Evolutionary conservation across 2,888 invertebrate species (phyloP).

Genomic region (Perizoma affinitatum): DNA sequence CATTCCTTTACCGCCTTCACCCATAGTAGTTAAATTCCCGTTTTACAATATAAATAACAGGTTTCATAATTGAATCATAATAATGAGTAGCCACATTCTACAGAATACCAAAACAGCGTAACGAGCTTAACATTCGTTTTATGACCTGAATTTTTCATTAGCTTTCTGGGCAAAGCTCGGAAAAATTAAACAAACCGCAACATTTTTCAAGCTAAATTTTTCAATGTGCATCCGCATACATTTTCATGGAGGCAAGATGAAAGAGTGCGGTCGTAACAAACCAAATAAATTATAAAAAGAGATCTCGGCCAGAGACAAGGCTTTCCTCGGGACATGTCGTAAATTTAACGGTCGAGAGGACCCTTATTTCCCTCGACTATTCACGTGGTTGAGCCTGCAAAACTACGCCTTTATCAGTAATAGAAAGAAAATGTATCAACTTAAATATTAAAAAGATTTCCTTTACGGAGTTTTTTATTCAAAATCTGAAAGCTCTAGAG

Average conservation of each 20-base stretch:
- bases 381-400: constrained; percentile 70
- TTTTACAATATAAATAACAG: constrained; percentile 10
- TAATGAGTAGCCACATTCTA: constrained; percentile 24
- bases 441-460: constrained; percentile 47
- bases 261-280: constrained; percentile 68
- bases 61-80: constrained; percentile 22
- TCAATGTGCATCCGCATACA: constrained; percentile 55
- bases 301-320: constrained; percentile 71
- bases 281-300: constrained; percentile 82
- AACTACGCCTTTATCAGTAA: constrained; percentile 71
- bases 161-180: constrained; percentile 13
- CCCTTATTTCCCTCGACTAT: constrained; percentile 77
- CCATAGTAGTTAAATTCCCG: constrained; percentile 2
- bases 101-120: constrained; percentile 15
- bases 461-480: not conserved
- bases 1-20: too few relatives aligned
- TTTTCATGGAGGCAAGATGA: constrained; percentile 58
- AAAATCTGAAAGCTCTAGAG: not conserved
- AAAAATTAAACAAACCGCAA: constrained; percentile 27
- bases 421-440: constrained; percentile 56
- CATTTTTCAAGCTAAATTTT: constrained; percentile 46
- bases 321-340: constrained; percentile 79
- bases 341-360: constrained; percentile 81
- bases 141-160: constrained; percentile 32
- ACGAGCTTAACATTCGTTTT: constrained; percentile 23